Conservation (phyloP, 2,113 vertebrate genomes). For the Micronycteris hirsuta region DNA sequence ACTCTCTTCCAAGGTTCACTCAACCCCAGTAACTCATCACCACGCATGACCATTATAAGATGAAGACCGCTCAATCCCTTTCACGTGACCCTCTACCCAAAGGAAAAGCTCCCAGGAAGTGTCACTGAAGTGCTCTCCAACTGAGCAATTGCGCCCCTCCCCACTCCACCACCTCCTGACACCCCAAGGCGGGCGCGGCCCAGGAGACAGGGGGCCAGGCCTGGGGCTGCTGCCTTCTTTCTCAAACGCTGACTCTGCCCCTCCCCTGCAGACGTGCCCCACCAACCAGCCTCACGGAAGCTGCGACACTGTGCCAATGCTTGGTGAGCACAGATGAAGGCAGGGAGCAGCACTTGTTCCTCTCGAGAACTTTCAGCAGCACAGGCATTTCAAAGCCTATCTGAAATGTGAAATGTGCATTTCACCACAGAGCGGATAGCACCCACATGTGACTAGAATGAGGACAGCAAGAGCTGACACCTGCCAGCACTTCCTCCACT, state of each 20-base stretch:
- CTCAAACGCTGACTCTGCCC: background rate
- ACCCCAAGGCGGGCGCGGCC: fast-evolving
- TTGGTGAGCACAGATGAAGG: too few relatives aligned
- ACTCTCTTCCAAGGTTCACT: background rate
- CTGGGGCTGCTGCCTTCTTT: too few relatives aligned
- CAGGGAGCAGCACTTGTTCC: fast-evolving
- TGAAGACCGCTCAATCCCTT: background rate
- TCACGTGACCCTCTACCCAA: background rate
- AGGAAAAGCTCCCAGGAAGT: background rate
- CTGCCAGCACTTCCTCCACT: fast-evolving
- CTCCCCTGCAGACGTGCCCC: background rate
- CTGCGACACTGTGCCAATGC: too few relatives aligned
- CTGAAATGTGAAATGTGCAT: fast-evolving
- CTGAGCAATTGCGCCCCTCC: background rate
- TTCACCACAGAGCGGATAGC: fast-evolving
- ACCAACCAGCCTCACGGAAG: background rate
- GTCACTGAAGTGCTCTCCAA: background rate
- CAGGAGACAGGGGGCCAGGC: background rate
- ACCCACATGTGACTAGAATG: fast-evolving
- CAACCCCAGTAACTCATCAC: fast-evolving
- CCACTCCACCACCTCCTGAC: background rate
- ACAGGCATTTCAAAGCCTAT: background rate
- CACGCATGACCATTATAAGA: too few relatives aligned
- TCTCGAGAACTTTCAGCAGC: background rate
- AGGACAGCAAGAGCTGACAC: fast-evolving